Base-by-base conservation (phyloP, 2,888 invertebrate species). In the Athripsodes cinereus region DNA sequence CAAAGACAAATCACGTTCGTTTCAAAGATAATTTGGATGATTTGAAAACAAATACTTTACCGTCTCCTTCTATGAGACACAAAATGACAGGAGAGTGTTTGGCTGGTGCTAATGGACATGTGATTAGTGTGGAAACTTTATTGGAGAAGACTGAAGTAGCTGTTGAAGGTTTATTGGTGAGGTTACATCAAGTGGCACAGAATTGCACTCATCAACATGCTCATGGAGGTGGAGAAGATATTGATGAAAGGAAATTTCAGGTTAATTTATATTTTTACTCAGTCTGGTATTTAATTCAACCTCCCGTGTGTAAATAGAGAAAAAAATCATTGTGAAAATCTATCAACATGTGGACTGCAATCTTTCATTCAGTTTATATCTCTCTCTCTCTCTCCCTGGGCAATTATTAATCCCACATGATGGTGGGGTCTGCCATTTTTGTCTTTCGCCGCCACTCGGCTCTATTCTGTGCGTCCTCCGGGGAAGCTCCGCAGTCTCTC, bases 161-260 rank as follows among this genome's bases (percentile, higher is more conserved):
- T 1, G 85, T 87, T 71, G 81, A 83, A 1, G 86, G 85, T 2
- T 70, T 88, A 48, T 70, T 88, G 64, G 82, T 84, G 64, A 74
- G 86, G 64, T 70, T 88, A 64, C 87, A 88, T 66, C 86, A 85
- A 66, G 84, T 85, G 18, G 86, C 87, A 2, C 85, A 84, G 61
- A 84, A 84, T 64, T 88, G 88, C 67, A 81, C 83, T 6, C 84
- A 83, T 13, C 88, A 88, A 21, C 88, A 89, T 69, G 80, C 85
- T 0, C 87, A 87, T 50, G 89, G 89, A 0, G 88, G 89, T 1
- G 88, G 88, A 0, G 81, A 83, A 57, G 82, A 84, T 65, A 88
- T 89, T 66, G 86, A 87, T 66, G 89, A 90, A 69, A 81, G 85
- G 46, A 87, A 88, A 70, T 90, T 88, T 69, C 87, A 88, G 76